Conservation (phyloP, 2,113 vertebrate genomes). For the Cyprinodon variegatus region DNA sequence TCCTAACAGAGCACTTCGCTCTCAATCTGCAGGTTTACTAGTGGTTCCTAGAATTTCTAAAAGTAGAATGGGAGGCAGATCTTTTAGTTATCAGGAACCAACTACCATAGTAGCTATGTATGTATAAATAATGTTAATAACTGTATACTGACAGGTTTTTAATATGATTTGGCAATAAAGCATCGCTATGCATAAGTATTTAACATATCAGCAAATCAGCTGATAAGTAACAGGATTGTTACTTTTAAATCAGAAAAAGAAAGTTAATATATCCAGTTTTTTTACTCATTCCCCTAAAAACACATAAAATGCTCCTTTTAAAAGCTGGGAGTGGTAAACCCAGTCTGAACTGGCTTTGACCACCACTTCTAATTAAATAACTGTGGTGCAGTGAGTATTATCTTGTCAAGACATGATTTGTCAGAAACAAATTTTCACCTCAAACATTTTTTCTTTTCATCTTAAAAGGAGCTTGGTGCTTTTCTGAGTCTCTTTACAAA, state of each 20-base stretch:
- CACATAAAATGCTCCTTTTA: slow-evolving; percentile 52
- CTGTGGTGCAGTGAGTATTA: not conserved
- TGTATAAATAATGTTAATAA: too few species aligned
- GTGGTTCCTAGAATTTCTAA: too few species aligned
- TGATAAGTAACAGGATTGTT: too few species aligned
- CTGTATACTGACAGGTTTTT: too few species aligned
- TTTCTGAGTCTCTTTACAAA: not conserved
- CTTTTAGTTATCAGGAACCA: too few species aligned
- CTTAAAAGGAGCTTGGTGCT: not conserved
- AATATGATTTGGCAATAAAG: too few species aligned
- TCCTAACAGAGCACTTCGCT: too few species aligned
- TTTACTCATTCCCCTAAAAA: slow-evolving; percentile 55
- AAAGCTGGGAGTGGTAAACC: slow-evolving; percentile 15
- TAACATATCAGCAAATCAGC: too few species aligned
- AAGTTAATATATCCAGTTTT: slow-evolving; percentile 47
- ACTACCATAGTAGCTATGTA: too few species aligned
- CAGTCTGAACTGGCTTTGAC: slow-evolving; percentile 22
- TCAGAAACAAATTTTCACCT: not conserved
- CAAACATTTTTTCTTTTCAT: not conserved
- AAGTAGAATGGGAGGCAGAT: too few species aligned
- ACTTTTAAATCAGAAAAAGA: not conserved
- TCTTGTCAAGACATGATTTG: not conserved
- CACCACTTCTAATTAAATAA: slow-evolving; percentile 4
- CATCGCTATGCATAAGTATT: too few species aligned
- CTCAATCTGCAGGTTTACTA: too few species aligned